A percentile compares a stretch with the other conserved stretches of the same genome.
These are phyloP conservation scores for Garrulus glandarius DNA, from an alignment of 2,797 vertebrate species.

Conservation along the genomic window DNA sequence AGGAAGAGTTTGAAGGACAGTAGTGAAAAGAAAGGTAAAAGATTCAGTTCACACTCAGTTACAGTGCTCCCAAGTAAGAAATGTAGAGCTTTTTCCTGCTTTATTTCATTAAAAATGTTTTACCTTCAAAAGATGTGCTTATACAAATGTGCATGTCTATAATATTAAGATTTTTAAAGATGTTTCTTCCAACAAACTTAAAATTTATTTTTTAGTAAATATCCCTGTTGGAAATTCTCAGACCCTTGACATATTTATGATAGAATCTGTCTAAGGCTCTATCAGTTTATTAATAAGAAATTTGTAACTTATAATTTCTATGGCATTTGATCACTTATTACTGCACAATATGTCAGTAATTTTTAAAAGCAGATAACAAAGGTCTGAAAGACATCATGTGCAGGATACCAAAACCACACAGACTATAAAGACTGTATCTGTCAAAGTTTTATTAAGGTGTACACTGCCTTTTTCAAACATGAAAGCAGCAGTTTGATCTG, in stretches of 20 bases:
- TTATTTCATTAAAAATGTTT: not conserved
- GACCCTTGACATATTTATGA: not conserved
- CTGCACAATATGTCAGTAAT: not conserved
- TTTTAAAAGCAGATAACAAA: not conserved
- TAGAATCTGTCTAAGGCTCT: not conserved
- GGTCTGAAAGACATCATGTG: not conserved
- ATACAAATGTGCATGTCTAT: not conserved
- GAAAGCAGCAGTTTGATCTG: not conserved
- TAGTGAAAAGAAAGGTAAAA: not conserved
- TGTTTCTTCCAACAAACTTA: not conserved
- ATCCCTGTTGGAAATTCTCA: not conserved
- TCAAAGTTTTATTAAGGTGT: not conserved
- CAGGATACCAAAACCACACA: not conserved
- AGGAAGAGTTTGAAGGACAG: not conserved
- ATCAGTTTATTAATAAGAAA: not conserved
- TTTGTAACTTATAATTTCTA: not conserved
- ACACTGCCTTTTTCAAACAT: not conserved
- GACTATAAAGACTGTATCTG: not conserved
- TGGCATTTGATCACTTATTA: not conserved
- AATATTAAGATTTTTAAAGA: not conserved
- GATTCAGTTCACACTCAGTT: not conserved
- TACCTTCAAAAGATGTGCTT: not conserved
- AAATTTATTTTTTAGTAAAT: not conserved
- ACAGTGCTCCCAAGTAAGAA: not conserved
- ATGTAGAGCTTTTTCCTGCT: not conserved